Percentiles rank a stretch among this genome's conserved stretches.
Conservation (phyloP, 2,797 vertebrate genomes). For the Lophotriccus pileatus region DNA sequence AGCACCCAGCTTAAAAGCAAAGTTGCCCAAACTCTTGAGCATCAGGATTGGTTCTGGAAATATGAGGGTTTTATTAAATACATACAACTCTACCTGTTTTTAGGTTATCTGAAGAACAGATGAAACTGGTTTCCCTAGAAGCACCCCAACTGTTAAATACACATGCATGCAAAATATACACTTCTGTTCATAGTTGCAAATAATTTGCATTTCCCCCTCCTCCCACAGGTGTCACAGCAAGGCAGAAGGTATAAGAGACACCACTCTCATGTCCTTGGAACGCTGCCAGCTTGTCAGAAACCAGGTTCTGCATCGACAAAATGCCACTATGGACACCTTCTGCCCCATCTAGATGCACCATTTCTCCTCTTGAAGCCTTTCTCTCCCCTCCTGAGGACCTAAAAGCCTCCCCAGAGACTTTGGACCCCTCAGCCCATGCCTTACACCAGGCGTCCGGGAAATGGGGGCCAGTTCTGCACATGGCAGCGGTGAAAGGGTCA, state of each 20-base stretch:
- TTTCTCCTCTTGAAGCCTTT: not conserved
- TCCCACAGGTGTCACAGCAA: conserved; percentile 48
- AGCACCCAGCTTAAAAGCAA: not conserved
- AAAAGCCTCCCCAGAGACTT: not conserved
- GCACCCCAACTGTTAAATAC: not conserved
- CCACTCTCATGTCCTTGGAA: fast-evolving
- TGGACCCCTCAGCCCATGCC: not conserved
- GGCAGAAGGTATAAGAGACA: conserved; percentile 54
- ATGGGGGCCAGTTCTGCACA: fast-evolving
- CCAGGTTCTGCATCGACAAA: not conserved
- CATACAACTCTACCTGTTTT: not conserved
- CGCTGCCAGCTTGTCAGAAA: not conserved
- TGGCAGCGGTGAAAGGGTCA: not conserved
- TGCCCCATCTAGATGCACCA: not conserved
- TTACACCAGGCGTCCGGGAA: not conserved
- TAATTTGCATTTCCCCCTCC: not conserved
- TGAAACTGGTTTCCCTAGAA: not conserved
- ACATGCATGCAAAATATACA: not conserved
- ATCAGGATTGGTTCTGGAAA: not conserved
- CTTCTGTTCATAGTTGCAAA: not conserved
- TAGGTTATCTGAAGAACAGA: not conserved
- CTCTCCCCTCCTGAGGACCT: not conserved
- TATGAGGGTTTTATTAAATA: not conserved
- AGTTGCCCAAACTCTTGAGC: not conserved
- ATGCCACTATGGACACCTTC: not conserved